Evolutionary conservation across 1,140 invertebrate genomes (phyloP).

Genomic region (Lamellibrachia luymesi): DNA sequence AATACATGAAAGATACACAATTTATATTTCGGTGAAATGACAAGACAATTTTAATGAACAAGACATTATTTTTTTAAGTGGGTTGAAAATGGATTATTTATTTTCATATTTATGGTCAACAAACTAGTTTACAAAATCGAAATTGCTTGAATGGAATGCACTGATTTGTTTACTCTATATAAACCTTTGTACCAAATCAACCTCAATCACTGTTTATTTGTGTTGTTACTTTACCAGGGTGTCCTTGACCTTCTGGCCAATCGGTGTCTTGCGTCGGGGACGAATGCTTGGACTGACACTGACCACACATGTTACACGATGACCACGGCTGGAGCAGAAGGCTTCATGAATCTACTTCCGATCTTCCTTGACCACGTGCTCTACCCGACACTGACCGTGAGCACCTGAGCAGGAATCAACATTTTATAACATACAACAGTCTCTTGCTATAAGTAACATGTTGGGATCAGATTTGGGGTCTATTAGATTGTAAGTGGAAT

Average conservation of each 20-base stretch:
- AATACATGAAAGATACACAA: no score
- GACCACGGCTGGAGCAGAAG: slow-evolving; percentile 80
- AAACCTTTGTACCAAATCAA: background rate
- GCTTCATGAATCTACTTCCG: slow-evolving; percentile 83
- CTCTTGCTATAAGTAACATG: no score
- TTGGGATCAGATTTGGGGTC: no score
- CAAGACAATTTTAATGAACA: no score
- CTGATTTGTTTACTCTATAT: no score
- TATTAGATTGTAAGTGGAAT: no score
- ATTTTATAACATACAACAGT: background rate
- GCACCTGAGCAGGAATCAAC: slow-evolving; percentile 31
- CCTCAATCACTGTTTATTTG: background rate
- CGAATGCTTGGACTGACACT: slow-evolving; percentile 76
- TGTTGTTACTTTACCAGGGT: slow-evolving; percentile 61
- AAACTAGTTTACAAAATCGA: no score
- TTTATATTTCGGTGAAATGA: no score
- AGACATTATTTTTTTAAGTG: no score
- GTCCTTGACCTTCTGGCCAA: slow-evolving; percentile 85
- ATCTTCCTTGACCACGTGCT: slow-evolving; percentile 89
- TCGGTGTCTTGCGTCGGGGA: slow-evolving; percentile 83
- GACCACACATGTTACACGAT: slow-evolving; percentile 90
- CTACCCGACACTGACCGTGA: slow-evolving; percentile 76
- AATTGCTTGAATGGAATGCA: no score
- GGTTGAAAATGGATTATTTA: no score
- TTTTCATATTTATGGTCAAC: no score